Conservation (phyloP, 1,140 invertebrate species). For the Pollicipes pollicipes region DNA sequence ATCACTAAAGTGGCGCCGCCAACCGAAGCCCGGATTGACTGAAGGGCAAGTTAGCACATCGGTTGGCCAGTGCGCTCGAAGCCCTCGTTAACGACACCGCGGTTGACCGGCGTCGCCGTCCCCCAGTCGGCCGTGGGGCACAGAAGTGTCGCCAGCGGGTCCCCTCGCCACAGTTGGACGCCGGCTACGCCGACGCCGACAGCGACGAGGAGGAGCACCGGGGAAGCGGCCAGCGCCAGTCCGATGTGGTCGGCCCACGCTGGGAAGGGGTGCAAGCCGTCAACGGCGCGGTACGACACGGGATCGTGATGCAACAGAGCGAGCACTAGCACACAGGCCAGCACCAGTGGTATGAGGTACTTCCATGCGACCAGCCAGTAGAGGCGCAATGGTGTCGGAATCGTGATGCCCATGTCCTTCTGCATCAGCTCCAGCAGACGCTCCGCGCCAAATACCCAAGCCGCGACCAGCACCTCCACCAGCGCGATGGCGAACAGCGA, state of each 20-base stretch:
- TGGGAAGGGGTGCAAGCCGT: not conserved
- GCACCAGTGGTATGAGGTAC: conserved; percentile 23
- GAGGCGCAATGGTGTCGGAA: conserved; percentile 24
- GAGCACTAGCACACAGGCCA: not conserved
- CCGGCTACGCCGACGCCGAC: not conserved
- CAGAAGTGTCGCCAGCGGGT: not conserved
- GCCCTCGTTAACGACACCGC: too few relatives aligned
- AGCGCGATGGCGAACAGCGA: conserved; percentile 90
- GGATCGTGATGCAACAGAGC: not conserved
- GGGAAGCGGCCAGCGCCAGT: not conserved
- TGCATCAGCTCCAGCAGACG: conserved; percentile 27
- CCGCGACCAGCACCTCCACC: conserved; percentile 46
- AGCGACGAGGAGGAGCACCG: not conserved
- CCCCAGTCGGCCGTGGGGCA: not conserved
- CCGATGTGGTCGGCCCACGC: not conserved
- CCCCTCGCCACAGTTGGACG: not conserved
- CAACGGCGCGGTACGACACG: not conserved
- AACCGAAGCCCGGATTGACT: too few relatives aligned
- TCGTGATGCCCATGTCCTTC: conserved; percentile 29
- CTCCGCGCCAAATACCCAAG: not conserved
- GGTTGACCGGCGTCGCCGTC: too few relatives aligned
- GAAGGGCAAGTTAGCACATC: too few relatives aligned
- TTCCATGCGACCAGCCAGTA: conserved; percentile 31
- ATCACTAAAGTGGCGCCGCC: too few relatives aligned
- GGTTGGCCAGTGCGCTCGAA: too few relatives aligned